Evolutionary conservation across 2,113 vertebrate genomes (phyloP).

Genomic region (Ciconia maguari): DNA sequence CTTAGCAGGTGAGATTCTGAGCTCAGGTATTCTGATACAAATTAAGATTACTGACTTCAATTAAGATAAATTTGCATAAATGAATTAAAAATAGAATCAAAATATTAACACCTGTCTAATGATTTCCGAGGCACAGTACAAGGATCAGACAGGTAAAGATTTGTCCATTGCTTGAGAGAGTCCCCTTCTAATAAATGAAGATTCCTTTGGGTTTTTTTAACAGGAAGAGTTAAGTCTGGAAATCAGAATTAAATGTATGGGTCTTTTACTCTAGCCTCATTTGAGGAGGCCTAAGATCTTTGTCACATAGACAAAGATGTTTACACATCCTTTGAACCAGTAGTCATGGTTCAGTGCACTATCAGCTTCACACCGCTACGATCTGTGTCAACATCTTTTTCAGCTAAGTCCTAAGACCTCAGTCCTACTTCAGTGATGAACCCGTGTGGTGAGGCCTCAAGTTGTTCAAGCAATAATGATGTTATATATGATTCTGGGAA

Average conservation of each 20-base stretch:
- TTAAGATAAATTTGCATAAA: not conserved
- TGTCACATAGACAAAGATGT: not conserved
- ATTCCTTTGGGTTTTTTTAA: not conserved
- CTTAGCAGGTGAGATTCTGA: not conserved
- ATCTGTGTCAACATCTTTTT: not conserved
- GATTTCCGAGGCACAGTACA: not conserved
- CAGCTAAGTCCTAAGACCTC: not conserved
- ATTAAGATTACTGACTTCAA: not conserved
- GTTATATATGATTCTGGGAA: not conserved
- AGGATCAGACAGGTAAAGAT: not conserved
- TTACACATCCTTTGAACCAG: not conserved
- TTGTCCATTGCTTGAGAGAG: not conserved
- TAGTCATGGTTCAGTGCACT: not conserved
- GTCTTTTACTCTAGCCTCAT: not conserved
- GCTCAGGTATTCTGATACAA: not conserved
- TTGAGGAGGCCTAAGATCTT: not conserved
- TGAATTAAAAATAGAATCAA: not conserved
- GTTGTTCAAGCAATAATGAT: not conserved
- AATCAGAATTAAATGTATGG: not conserved
- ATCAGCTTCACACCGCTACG: not conserved
- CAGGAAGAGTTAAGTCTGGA: not conserved
- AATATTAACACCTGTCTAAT: not conserved
- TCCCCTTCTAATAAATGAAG: not conserved
- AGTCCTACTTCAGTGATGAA: not conserved
- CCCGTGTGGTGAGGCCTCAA: accelerated